These are phyloP conservation scores for Heliconius eleuchia DNA, from an alignment of 1,140 invertebrate species.

Conservation along the genomic window DNA sequence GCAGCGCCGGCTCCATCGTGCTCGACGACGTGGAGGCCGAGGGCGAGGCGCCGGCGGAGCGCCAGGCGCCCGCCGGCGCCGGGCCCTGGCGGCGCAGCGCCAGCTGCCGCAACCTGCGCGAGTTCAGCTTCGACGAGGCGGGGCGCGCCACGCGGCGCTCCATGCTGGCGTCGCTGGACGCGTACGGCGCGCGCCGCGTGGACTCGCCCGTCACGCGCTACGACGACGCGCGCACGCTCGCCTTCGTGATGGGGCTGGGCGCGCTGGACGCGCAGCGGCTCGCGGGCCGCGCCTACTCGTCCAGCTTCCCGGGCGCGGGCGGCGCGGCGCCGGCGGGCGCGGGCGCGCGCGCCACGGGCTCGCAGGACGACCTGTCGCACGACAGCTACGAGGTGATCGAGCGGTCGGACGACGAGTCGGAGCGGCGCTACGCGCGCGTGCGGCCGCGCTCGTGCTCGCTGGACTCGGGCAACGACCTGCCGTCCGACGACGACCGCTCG, in stretches of 20 bases:
- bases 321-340: slow-evolving; percentile 92
- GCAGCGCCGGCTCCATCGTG: slow-evolving; percentile 61
- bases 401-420: slow-evolving; percentile 84
- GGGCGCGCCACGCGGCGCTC: slow-evolving; percentile 79
- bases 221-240: slow-evolving; percentile 84
- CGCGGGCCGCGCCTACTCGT: slow-evolving; percentile 87
- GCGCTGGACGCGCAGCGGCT: slow-evolving; percentile 84
- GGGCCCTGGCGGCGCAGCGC: slow-evolving; percentile 84
- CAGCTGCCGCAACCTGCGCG: slow-evolving; percentile 89
- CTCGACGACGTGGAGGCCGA: slow-evolving; percentile 49
- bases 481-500: slow-evolving; percentile 84
- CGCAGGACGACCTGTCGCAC: slow-evolving; percentile 93
- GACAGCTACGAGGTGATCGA: slow-evolving; percentile 94
- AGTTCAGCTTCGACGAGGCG: slow-evolving; percentile 86
- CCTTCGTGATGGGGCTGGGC: slow-evolving; percentile 65
- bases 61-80: slow-evolving; percentile 25
- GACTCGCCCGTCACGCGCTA: slow-evolving; percentile 90
- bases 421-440: slow-evolving; percentile 60
- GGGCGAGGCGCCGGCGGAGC: slow-evolving; percentile 20
- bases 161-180: slow-evolving; percentile 57
- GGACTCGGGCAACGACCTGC: slow-evolving; percentile 86
- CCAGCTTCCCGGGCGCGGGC: slow-evolving; percentile 89
- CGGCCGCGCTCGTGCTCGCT: slow-evolving; percentile 84
- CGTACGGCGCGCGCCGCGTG: slow-evolving; percentile 72
- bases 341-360: slow-evolving; percentile 81